phyloP scores from a whole-genome alignment of 2,888 invertebrate species.

The Asteroscopus sphinx region DNA sequence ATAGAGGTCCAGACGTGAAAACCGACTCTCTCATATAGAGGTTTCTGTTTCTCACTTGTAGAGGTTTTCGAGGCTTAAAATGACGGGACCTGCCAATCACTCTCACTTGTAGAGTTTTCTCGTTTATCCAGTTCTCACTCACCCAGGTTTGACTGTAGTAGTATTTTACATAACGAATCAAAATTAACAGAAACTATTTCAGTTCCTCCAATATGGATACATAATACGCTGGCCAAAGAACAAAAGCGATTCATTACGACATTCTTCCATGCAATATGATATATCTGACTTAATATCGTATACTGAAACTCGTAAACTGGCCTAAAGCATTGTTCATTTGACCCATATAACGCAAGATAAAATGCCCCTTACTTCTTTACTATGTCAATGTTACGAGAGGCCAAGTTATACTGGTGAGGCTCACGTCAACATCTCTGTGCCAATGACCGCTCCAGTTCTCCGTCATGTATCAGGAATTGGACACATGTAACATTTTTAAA shows the following conservation, averaged over 20 bases:
- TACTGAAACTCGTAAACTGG: conserved; percentile 49
- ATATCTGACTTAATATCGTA: conserved; percentile 51
- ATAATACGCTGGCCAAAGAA: conserved; percentile 36
- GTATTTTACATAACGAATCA: conserved; percentile 33
- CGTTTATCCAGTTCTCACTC: too few species aligned
- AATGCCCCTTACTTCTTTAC: conserved; percentile 48
- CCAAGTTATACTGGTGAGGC: conserved; percentile 43
- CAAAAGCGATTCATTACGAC: conserved; percentile 39
- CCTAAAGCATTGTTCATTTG: conserved; percentile 48
- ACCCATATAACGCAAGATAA: conserved; percentile 48
- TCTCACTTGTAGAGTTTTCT: too few species aligned
- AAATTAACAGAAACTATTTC: conserved; percentile 25
- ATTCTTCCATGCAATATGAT: conserved; percentile 50
- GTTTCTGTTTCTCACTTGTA: too few species aligned
- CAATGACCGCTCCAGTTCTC: conserved; percentile 73
- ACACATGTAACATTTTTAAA: conserved; percentile 70
- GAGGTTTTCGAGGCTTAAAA: too few species aligned
- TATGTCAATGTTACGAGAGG: conserved; percentile 45
- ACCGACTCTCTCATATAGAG: too few species aligned
- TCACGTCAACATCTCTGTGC: conserved; percentile 52
- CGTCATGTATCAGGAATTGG: conserved; percentile 61
- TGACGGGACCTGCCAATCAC: too few species aligned
- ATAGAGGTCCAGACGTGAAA: too few species aligned
- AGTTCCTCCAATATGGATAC: conserved; percentile 26
- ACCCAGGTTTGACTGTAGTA: too few species aligned